phyloP scores from a whole-genome alignment of 2,113 vertebrate species.

The Melospiza georgiana region DNA sequence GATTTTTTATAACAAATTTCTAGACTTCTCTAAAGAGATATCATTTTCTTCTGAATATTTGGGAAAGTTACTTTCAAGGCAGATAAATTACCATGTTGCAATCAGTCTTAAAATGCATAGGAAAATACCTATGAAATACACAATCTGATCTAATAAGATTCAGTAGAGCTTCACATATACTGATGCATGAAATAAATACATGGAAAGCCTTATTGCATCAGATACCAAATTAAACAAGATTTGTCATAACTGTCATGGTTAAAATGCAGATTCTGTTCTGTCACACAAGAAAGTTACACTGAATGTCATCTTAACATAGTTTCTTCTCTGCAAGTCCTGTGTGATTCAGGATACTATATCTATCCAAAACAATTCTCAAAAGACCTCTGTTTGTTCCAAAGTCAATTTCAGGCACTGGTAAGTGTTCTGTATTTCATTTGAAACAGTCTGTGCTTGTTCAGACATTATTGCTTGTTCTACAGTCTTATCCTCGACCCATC shows the following conservation, averaged over 20 bases:
- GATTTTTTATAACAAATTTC: neutral
- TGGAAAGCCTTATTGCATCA: neutral
- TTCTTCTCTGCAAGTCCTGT: neutral
- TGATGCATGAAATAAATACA: neutral
- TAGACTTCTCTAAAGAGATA: neutral
- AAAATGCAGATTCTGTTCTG: slow-evolving; percentile 6
- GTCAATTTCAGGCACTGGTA: neutral
- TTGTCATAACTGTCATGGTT: neutral
- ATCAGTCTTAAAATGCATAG: neutral
- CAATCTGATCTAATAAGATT: slow-evolving; percentile 32
- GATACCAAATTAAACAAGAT: neutral
- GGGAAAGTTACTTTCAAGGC: neutral
- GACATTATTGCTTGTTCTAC: neutral
- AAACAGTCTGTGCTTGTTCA: neutral
- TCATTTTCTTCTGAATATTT: neutral
- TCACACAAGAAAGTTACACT: neutral
- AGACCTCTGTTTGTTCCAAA: neutral
- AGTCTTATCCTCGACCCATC: neutral
- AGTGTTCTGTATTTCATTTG: neutral
- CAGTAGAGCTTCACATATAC: neutral
- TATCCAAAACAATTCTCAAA: neutral
- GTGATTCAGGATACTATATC: neutral
- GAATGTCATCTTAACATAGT: neutral
- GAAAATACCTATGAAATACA: slow-evolving; percentile 42
- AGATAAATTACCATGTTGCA: neutral